Base-by-base conservation (phyloP, 2,888 invertebrate species). In the Nasonovia ribisnigri region DNA sequence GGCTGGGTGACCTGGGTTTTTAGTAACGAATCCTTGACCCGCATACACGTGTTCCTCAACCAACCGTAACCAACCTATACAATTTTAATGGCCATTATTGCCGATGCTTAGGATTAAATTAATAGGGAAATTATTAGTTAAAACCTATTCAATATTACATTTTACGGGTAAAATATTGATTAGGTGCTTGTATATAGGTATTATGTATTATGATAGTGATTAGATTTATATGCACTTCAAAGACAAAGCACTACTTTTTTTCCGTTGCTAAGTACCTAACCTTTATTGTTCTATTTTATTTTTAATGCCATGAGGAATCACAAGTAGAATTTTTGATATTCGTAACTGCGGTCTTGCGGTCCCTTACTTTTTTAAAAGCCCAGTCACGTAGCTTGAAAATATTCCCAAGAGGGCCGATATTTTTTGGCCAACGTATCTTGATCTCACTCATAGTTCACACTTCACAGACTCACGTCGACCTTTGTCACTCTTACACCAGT, bases 151-250 rank as follows among this genome's bases (percentile, higher is more conserved):
- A 20, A 36, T 20, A 36, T 77, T 20, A 77, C 36, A 77, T 77
- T 36, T 20, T 36, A 36, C 0, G 36, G 16, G 67, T 36, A 60
- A 60, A 60, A 60, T 60, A 77, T 77, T n/a, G n/a, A 67, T 67
- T 67, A 67, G 11, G 8, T 60, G 11, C 57, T 24, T 60, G 16
- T 67, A 77, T 77, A 20, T 36, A n/a, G 77, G 6, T n/a, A n/a
- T n/a, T 54, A 77, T 42, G 6, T 77, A 36, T 36, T 77, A 20
- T 77, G 36, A 77, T 77, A 20, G 77, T 77, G 77, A 77, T 77
- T 77, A 77, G 77, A 77, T 77, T 77, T 77, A 77, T 77, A 77
- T 20, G 36, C 77, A 77, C 36, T 77, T 77, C 77, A 77, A 77
- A 36, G 77, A 77, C 16, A 77, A 77, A 77, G 77, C 36, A 77